phyloP scores from a whole-genome alignment of 2,797 vertebrate species.

The Mormyrops boulengeri region DNA sequence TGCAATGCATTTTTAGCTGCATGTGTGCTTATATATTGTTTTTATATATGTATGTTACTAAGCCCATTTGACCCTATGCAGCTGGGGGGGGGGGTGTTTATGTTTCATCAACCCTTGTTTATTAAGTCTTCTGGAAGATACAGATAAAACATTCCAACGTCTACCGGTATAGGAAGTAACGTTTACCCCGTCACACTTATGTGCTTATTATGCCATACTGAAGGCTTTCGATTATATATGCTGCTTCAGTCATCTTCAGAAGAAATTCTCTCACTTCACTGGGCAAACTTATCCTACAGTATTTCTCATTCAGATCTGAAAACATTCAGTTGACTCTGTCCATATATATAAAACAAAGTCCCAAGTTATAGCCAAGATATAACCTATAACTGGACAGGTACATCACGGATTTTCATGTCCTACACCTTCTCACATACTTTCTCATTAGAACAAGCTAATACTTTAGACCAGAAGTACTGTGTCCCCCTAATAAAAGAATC shows the following conservation, averaged over 20 bases:
- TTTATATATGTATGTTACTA: not conserved
- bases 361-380: not conserved
- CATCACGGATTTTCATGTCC: not conserved
- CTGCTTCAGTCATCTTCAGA: not conserved
- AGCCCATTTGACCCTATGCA: not conserved
- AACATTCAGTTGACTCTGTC: not conserved
- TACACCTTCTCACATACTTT: not conserved
- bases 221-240: not conserved
- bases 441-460: not conserved
- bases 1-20: not conserved
- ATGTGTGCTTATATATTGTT: not conserved
- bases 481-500: not conserved
- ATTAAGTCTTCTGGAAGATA: not conserved
- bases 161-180: not conserved
- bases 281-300: not conserved
- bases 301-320: not conserved
- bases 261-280: not conserved
- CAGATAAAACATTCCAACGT: not conserved
- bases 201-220: not conserved
- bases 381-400: not conserved
- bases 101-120: not conserved
- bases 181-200: not conserved
- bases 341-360: not conserved
- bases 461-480: not conserved
- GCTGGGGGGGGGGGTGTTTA: not conserved